A percentile compares a stretch with the other conserved stretches of the same genome.
These are phyloP conservation scores for Callorhinus ursinus DNA, from an alignment of 2,113 vertebrate species.

Conservation along the genomic window DNA sequence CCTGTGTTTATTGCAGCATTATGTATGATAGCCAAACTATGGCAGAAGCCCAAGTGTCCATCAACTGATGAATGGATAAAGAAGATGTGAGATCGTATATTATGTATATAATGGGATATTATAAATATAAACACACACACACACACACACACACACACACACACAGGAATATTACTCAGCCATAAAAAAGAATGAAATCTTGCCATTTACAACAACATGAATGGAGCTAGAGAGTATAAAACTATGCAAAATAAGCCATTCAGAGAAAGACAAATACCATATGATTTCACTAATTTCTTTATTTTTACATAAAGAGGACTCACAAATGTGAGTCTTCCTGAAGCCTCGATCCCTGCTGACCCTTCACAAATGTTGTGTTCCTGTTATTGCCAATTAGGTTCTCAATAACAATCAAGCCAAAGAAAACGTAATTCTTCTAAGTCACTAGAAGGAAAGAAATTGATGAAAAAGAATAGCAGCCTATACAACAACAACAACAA, in stretches of 20 bases:
- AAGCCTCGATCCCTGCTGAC: too few species aligned
- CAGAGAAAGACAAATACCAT: not conserved
- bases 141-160: too few species aligned
- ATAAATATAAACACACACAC: too few species aligned
- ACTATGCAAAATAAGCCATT: not conserved
- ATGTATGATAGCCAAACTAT: not conserved
- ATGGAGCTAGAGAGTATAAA: not conserved
- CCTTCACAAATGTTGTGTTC: not conserved
- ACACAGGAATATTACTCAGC: not conserved
- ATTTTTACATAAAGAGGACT: not conserved
- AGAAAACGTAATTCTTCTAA: not conserved
- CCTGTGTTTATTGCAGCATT: not conserved
- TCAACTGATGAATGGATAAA: not conserved
- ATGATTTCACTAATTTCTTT: not conserved
- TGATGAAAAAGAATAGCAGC: not conserved
- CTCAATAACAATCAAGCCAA: not conserved
- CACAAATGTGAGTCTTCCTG: not conserved
- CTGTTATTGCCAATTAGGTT: not conserved
- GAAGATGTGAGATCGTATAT: not conserved
- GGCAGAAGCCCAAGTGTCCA: not conserved
- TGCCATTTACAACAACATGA: not conserved
- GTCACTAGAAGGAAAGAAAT: not conserved
- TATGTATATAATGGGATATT: not conserved
- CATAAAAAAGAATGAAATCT: not conserved
- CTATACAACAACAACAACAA: not conserved